Conservation (phyloP, 2,888 invertebrate genomes). For the Diarsia mendica region DNA sequence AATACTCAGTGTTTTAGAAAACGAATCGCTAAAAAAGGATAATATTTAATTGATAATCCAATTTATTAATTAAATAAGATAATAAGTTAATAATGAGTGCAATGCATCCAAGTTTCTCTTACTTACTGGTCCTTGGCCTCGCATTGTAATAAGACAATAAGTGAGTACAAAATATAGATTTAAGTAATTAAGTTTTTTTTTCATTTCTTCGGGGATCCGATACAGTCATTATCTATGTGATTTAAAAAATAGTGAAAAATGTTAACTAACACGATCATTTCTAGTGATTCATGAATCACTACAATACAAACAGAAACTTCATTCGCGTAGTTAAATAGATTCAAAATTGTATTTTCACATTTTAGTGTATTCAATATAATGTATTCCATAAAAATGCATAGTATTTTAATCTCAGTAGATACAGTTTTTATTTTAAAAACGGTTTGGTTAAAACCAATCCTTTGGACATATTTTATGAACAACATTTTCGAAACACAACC, state of each 20-base stretch:
- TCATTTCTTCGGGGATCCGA: not conserved
- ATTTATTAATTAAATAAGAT: not conserved
- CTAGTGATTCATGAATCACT: not conserved
- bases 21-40: not conserved
- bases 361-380: not conserved
- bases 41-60: not conserved
- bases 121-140: not conserved
- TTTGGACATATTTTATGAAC: not conserved
- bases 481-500: not conserved
- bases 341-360: not conserved
- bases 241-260: not conserved
- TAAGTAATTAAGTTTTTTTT: not conserved
- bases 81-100: not conserved
- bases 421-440: not conserved
- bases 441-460: not conserved
- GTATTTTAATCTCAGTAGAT: not conserved
- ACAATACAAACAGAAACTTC: not conserved
- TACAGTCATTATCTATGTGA: not conserved
- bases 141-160: not conserved
- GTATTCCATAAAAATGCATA: too few relatives aligned
- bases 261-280: not conserved
- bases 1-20: not conserved
- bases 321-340: not conserved
- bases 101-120: not conserved
- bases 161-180: not conserved